Percentiles rank a stretch among this genome's conserved stretches.
phyloP scores from a whole-genome alignment of 2,113 vertebrate species.

The Sula dactylatra region DNA sequence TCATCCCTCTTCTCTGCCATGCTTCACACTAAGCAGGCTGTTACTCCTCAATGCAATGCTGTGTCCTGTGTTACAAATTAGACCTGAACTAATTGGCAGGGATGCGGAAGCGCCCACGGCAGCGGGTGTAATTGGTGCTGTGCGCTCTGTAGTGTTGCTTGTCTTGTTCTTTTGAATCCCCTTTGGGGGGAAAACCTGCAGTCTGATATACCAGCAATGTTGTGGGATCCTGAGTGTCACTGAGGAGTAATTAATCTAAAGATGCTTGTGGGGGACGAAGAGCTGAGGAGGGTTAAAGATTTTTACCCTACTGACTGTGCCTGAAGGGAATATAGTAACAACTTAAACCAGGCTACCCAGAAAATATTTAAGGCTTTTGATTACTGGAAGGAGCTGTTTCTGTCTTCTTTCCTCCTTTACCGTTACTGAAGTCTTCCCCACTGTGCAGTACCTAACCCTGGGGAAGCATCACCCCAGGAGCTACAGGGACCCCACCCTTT shows the following conservation, averaged over 20 bases:
- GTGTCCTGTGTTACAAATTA: neutral
- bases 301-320: neutral
- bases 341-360: neutral
- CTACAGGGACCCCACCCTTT: neutral
- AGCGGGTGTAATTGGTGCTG: neutral
- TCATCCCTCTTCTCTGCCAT: neutral
- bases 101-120: accelerated
- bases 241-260: neutral
- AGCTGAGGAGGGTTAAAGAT: neutral
- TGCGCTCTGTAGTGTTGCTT: neutral
- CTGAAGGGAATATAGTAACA: neutral
- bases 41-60: neutral
- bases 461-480: neutral
- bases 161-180: neutral
- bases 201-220: neutral
- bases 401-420: neutral
- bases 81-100: neutral
- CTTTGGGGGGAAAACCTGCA: neutral
- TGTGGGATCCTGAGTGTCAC: neutral
- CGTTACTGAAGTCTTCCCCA: neutral
- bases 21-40: neutral
- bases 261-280: neutral
- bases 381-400: neutral
- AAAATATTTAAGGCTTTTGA: neutral
- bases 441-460: neutral